Base-by-base conservation (phyloP, 2,797 vertebrate genomes). In the Selene dorsalis region DNA sequence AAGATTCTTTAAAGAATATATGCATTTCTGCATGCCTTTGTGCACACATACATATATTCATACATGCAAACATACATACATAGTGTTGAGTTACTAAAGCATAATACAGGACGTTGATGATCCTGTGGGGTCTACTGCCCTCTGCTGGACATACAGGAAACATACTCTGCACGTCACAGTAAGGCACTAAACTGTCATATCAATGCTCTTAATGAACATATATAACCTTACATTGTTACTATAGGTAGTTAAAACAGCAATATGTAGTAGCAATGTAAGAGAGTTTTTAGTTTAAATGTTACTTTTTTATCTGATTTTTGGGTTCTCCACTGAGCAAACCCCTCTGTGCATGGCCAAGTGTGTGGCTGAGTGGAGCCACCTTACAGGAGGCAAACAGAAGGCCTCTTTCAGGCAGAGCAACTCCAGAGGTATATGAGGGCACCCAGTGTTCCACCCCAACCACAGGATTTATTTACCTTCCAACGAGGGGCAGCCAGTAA, bases 381-480 rank as follows among this genome's bases (percentile, higher is more conserved):
- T 82, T 74, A 59, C 58, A 72, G 77, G 79, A 79, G 62, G 59
- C 59, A 45, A 65, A 89, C 76, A 94, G 91, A 93, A 88, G 89
- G 77, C 62, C 52, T 83, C 89, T 92, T 93, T 93, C 85, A 91
- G 68, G 80, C 45, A 64, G 35, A 56, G 73, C 64, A 62, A 48
- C 80, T 84, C 66, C 38, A 80, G 77, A 91, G 85, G 80, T 79
- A 85, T 52, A 89, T 91, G 89, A 93, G 91, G 86, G 89, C 83
- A 77, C 73, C 84, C 85, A 88, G 84, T 93, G 93, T 91, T 92
- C 91, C 83, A 77, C 79, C 64, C 81, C 64, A 66, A 88, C 89
- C 88, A 73, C 92, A 87, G 88, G 83, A 89, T 91, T 89, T 93
- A 88, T 93, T 93, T 93, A 93, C 92, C 88, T 85, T 84, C 43